Evolutionary conservation across 1,140 invertebrate species (phyloP), one percentile per base, ranked within the genome.

Genomic region (Arion vulgaris): DNA sequence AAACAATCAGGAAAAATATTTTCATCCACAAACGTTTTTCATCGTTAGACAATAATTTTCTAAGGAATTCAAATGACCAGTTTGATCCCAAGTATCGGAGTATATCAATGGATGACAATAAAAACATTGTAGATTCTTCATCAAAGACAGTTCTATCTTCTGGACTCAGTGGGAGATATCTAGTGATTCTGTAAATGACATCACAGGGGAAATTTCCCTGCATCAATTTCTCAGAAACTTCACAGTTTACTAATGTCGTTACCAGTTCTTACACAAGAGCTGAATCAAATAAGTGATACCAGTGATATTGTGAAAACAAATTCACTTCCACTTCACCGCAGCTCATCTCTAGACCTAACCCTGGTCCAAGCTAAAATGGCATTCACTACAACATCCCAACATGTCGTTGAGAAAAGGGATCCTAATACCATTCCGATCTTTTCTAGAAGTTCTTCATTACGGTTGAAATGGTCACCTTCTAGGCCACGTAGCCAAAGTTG

Each of bases 211-310:
- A 80, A 85, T 51, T 89, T 88, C 15, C 90, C 90, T 26, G 88
- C 89, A 34, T 87, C 89, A 28, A 88, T 91, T 32, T 91, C 88
- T 15, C 83, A 89, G 74, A 91, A 87, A 83, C 84, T 91, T 15
- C 89, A 88, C 83, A 87, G 80, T 68, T 82, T 91, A 28, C 74
- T 91, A n/a, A 81, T 88, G 53, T 90, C 88, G 23, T 81, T 91
- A 69, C 89, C 90, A n/a, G 85, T 74, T 80, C 84, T 87, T 45
- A 66, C 66, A 51, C 68, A 62, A 62, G 66, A 80, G 73, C 34
- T 15, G 0, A 19, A 28, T 15, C 41, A 53, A 23, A 51, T n/a
- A 17, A 53, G 28, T n/a, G 66, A 49, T 32, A 57, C 11, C n/a
- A 83, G 71, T 66, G 38, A 84, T 69, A 75, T 88, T 74, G 62